phyloP scores from a whole-genome alignment of 2,888 invertebrate genomes.

The Entomobrya proxima region DNA sequence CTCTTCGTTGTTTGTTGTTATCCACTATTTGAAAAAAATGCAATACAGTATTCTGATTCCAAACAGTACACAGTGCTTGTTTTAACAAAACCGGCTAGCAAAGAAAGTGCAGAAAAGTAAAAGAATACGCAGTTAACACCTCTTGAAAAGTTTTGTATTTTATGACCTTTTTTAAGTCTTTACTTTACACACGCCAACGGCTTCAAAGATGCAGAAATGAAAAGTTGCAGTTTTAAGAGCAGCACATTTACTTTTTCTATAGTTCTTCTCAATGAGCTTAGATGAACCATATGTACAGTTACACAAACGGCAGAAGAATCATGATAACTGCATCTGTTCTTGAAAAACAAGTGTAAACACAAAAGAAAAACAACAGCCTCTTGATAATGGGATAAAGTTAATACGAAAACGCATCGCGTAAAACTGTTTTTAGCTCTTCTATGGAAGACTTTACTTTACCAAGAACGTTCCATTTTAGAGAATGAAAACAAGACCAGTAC shows the following conservation, averaged over 20 bases:
- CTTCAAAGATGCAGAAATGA: constrained; percentile 21
- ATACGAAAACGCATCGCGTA: constrained; percentile 7
- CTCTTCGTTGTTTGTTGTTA: no score
- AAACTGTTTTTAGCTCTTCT: not conserved
- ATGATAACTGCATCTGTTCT: not conserved
- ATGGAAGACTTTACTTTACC: not conserved
- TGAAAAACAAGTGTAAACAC: not conserved
- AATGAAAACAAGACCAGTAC: not conserved
- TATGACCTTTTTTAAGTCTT: constrained; percentile 16
- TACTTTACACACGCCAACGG: not conserved
- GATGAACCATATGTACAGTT: not conserved
- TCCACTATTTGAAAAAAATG: no score
- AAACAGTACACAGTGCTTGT: not conserved
- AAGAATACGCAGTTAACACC: constrained; percentile 26
- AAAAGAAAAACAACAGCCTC: constrained; percentile 40
- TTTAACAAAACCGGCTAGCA: not conserved
- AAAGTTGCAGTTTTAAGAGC: constrained; percentile 8
- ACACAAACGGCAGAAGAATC: not conserved
- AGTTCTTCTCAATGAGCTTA: not conserved
- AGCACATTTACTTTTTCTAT: not conserved
- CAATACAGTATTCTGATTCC: no score
- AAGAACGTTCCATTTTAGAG: not conserved
- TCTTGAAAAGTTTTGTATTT: constrained; percentile 36
- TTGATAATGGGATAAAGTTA: not conserved
- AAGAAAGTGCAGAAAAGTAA: not conserved